These are phyloP conservation scores for Palythoa heliodiscus DNA, from an alignment of 92 coral and sea anemone species.

Conservation along the genomic window DNA sequence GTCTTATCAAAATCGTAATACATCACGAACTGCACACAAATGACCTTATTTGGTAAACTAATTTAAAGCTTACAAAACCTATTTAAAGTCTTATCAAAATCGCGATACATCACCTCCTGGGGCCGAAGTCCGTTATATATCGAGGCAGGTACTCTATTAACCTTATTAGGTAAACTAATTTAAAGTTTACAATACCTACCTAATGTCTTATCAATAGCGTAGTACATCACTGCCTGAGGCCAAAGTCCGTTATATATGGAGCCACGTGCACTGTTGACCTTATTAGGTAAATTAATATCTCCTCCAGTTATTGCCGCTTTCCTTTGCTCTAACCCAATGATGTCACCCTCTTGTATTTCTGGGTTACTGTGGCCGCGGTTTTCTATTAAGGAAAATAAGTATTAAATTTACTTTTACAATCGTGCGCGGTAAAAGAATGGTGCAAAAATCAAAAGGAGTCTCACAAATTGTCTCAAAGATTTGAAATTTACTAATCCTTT, in stretches of 20 bases:
- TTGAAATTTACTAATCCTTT: too few relatives aligned
- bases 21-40: too few relatives aligned
- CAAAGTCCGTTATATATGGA: background rate
- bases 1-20: background rate
- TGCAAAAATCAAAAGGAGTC: too few relatives aligned
- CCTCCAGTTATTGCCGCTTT: background rate
- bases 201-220: background rate
- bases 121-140: background rate
- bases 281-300: background rate
- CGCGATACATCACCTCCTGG: background rate
- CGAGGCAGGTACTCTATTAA: background rate
- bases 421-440: background rate
- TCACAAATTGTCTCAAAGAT: too few relatives aligned
- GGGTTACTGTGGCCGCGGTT: conserved; percentile 5
- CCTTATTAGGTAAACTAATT: background rate
- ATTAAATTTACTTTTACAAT: background rate
- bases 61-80: background rate
- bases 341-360: background rate
- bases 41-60: too few relatives aligned
- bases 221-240: conserved; percentile 5
- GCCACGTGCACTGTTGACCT: background rate
- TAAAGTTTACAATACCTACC: background rate
- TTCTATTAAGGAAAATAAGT: background rate
- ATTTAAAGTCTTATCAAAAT: background rate
- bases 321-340: background rate